A percentile compares a stretch with the other conserved stretches of the same genome.
Evolutionary conservation across 2,113 vertebrate genomes (phyloP).

Genomic region (Pseudolaguvia tuberculata): DNA sequence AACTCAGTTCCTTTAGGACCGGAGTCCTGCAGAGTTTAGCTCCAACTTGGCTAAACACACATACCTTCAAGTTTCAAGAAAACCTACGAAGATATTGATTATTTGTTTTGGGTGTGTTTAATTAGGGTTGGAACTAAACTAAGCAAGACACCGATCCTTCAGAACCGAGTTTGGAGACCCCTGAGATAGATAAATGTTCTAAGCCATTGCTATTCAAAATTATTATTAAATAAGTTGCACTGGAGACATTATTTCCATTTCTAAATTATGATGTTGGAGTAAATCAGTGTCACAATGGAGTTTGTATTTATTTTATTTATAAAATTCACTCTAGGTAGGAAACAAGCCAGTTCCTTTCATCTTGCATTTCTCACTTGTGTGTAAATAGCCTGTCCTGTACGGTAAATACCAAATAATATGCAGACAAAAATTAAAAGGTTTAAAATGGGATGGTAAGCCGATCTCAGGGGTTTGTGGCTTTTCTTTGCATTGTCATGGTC

Average conservation of each 20-base stretch:
- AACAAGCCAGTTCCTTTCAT: neutral
- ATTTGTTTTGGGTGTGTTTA: too few species aligned
- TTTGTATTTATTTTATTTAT: constrained; percentile 1
- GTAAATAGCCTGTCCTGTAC: neutral
- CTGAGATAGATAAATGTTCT: neutral
- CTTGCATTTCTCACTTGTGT: neutral
- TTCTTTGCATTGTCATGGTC: neutral
- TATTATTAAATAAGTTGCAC: neutral
- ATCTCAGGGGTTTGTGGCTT: neutral
- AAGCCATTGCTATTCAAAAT: neutral
- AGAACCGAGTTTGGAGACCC: too few species aligned
- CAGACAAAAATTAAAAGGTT: neutral
- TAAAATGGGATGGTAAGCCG: neutral
- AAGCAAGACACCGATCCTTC: too few species aligned
- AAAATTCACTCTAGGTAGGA: neutral
- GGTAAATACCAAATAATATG: neutral
- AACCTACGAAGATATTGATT: too few species aligned
- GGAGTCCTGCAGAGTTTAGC: too few species aligned
- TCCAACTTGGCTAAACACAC: too few species aligned
- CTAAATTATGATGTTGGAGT: neutral
- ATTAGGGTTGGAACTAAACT: too few species aligned
- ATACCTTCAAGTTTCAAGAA: too few species aligned
- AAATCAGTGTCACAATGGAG: neutral
- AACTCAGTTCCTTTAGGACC: too few species aligned
- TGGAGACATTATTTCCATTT: neutral